Evolutionary conservation across 2,888 invertebrate genomes (phyloP).

Genomic region (Leuctra nigra): DNA sequence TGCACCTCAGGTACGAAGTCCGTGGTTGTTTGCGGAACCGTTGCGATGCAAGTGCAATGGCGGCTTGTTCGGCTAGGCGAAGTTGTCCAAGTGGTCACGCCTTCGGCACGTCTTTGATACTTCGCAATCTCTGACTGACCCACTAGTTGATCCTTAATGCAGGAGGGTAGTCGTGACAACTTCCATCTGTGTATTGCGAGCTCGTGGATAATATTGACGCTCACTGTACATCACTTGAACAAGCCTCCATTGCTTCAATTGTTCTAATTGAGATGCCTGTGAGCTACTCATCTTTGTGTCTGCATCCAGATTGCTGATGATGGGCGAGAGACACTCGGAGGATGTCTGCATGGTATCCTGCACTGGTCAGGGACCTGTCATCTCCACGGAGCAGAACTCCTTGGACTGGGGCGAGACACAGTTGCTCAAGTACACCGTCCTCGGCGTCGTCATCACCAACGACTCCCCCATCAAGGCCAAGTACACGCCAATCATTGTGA

Average conservation of each 20-base stretch:
- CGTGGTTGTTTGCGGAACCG: background rate
- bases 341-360: conserved; percentile 46
- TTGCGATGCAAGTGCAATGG: too few relatives aligned
- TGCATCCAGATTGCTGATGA: conserved; percentile 21
- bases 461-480: conserved; percentile 62
- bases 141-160: too few relatives aligned
- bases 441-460: conserved; percentile 52
- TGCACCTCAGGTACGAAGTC: too few relatives aligned
- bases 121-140: too few relatives aligned
- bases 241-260: background rate
- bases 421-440: conserved; percentile 46
- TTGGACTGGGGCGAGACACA: conserved; percentile 57
- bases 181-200: too few relatives aligned
- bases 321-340: conserved; percentile 33
- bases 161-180: too few relatives aligned
- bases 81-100: too few relatives aligned
- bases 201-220: too few relatives aligned
- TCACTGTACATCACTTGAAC: background rate
- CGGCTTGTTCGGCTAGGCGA: too few relatives aligned
- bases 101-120: too few relatives aligned
- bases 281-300: background rate
- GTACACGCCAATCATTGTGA: conserved; percentile 48
- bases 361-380: conserved; percentile 58
- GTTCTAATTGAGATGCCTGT: background rate
- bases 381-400: conserved; percentile 52